Percentiles rank a stretch among this genome's conserved stretches.
phyloP scores from a whole-genome alignment of 2,888 invertebrate genomes.

The Anagyrus pseudococci region DNA sequence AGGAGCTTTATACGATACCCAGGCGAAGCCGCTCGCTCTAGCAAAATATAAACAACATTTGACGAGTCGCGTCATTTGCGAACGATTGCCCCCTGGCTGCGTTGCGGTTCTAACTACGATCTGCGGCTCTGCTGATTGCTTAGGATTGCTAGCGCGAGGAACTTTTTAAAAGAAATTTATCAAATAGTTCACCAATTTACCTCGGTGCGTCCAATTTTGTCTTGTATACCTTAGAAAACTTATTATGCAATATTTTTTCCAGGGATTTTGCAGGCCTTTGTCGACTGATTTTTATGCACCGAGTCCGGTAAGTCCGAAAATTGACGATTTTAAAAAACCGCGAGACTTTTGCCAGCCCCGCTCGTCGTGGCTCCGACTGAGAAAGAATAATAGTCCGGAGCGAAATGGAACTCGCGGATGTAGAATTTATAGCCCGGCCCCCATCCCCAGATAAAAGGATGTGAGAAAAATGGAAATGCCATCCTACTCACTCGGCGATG shows the following conservation, averaged over 20 bases:
- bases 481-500: slow-evolving; percentile 28
- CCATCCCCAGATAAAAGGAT: slow-evolving; percentile 43
- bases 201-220: too few species aligned
- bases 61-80: too few species aligned
- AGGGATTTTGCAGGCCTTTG: slow-evolving; percentile 13
- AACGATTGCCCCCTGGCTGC: too few species aligned
- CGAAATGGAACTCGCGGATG: slow-evolving; percentile 41
- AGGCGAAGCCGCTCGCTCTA: too few species aligned
- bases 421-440: slow-evolving; percentile 45
- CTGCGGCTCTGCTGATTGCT: too few species aligned
- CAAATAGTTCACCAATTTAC: too few species aligned
- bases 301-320: slow-evolving; percentile 39
- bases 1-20: too few species aligned
- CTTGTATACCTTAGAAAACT: too few species aligned
- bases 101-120: too few species aligned
- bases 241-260: slow-evolving; percentile 14
- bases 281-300: slow-evolving; percentile 22
- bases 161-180: too few species aligned
- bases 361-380: slow-evolving; percentile 29
- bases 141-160: too few species aligned
- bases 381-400: slow-evolving; percentile 43
- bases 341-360: slow-evolving; percentile 37
- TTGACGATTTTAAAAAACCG: slow-evolving; percentile 39
- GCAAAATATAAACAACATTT: too few species aligned
- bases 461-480: slow-evolving; percentile 44